phyloP scores from a whole-genome alignment of 2,113 vertebrate genomes.

The human region GRCh38 chr1:7853501-7854000 shows the following conservation, averaged over 20 bases:
- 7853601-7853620: background rate
- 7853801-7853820: fast-evolving
- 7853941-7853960: no score
- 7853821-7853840: background rate
- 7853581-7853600: background rate
- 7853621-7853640: background rate
- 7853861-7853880: background rate
- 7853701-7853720: background rate
- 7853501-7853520: slow-evolving; percentile 35
- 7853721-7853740: background rate
- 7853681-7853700: background rate
- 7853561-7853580: background rate
- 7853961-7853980: no score
- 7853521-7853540: background rate
- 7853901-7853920: background rate
- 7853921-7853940: background rate
- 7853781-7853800: fast-evolving
- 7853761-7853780: background rate
- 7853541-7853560: background rate
- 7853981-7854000: no score
- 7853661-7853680: fast-evolving
- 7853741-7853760: fast-evolving
- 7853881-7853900: background rate
- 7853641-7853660: background rate
- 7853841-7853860: background rate